Conservation (phyloP, 1,140 invertebrate species). For the Pteromalus puparum region DNA sequence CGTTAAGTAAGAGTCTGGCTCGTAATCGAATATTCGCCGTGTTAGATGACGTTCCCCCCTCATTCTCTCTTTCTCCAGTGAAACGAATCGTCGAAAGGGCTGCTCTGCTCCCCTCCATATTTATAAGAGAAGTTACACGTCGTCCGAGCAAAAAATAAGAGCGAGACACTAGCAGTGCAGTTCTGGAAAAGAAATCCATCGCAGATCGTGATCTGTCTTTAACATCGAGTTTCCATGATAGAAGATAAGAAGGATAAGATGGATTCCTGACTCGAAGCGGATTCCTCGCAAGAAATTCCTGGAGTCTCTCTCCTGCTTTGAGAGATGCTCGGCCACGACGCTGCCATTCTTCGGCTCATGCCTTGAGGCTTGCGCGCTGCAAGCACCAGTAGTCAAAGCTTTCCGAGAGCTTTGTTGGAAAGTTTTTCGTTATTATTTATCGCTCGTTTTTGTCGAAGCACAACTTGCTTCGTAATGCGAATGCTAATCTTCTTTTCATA, state of each 20-base stretch:
- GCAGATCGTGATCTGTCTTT: constrained; percentile 15
- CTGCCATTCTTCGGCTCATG: not conserved
- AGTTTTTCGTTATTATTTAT: not conserved
- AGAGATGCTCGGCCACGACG: not conserved
- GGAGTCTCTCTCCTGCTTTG: not conserved
- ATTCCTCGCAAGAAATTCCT: constrained; percentile 8
- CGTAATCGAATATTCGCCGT: constrained; percentile 41
- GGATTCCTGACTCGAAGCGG: not conserved
- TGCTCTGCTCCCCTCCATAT: constrained; percentile 6
- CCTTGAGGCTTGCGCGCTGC: not conserved
- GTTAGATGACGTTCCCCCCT: not conserved
- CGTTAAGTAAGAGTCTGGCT: constrained; percentile 3
- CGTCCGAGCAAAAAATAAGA: not conserved
- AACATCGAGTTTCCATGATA: not conserved
- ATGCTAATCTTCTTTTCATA: too few relatives aligned
- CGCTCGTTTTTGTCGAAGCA: not conserved
- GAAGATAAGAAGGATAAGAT: not conserved
- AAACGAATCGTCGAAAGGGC: not conserved
- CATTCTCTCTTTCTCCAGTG: not conserved
- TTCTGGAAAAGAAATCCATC: constrained; percentile 18
- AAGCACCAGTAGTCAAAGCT: not conserved
- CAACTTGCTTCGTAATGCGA: too few relatives aligned
- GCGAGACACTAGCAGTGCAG: too few relatives aligned
- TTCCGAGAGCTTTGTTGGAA: not conserved
- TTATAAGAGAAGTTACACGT: constrained; percentile 41